Evolutionary conservation across 2,797 vertebrate species (phyloP), one percentile per base, ranked within the genome.

Genomic region (Petrocephalus schoutedeni): DNA sequence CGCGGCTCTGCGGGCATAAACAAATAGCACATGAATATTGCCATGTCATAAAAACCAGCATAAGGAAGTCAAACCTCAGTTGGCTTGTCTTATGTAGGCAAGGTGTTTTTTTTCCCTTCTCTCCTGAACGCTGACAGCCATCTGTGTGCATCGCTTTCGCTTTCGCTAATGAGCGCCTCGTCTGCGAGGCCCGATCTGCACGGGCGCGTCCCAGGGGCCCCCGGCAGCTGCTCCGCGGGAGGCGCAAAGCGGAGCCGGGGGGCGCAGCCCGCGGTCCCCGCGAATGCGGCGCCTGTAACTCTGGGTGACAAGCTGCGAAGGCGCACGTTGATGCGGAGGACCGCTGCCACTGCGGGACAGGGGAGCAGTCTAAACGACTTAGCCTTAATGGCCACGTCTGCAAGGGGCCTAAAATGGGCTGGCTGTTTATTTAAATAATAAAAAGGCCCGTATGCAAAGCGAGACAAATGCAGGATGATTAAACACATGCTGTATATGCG

Each of bases 131-230:
- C 93, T 96, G 95, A 96, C 96, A 96, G 94, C 95, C 95, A 96
- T 96, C 95, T 96, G 96, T 94, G 95, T 94, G 94, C 94, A 94
- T 95, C 95, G 93, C 93, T 94, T 96, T 96, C 95, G 94, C 95
- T 95, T 94, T 92, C 93, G 93, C 95, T 96, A 96, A 96, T 96
- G 95, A 96, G 96, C 95, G 92, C 92, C 91, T 93, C 93, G 93
- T 95, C 94, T 93, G 94, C 91, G 91, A 93, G 94, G 94, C 94
- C 94, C 94, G 92, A 93, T 95, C 95, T 95, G 95, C 94, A 93
- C 94, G 94, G 94, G 91, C 93, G 91, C 88, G 93, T 96, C 95
- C 94, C 96, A 92, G 90, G 95, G 95, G 95, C 92, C 92, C 92
- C n/a, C 87, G 93, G 92, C 95, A 96, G 96, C 95, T 96, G 96